These are phyloP conservation scores for Lipophrys pholis DNA, from an alignment of 2,113 vertebrate genomes.

Conservation along the genomic window DNA sequence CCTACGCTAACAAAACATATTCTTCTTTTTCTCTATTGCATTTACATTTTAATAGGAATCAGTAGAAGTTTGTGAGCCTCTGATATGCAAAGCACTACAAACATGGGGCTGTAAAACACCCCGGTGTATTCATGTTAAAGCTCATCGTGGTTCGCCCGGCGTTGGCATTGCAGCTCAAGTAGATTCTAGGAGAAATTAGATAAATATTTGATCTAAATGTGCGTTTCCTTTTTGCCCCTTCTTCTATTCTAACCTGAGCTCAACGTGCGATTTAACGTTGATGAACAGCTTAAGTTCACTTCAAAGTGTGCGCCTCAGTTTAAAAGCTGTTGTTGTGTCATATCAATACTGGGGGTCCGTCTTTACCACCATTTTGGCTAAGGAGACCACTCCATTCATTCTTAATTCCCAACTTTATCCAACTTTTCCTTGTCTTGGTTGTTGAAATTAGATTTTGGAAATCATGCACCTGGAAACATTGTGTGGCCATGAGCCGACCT, in stretches of 20 bases:
- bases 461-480: too few species aligned
- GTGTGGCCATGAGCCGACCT: too few species aligned
- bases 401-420: too few species aligned
- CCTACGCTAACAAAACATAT: not conserved
- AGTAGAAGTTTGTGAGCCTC: not conserved
- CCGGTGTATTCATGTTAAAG: not conserved
- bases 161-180: not conserved
- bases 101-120: not conserved
- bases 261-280: not conserved
- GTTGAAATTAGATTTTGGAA: too few species aligned
- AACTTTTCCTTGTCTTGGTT: too few species aligned
- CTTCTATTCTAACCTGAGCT: not conserved
- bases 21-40: not conserved
- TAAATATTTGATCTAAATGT: not conserved
- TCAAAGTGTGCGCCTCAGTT: too few species aligned
- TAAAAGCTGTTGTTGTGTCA: too few species aligned
- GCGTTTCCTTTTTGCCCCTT: not conserved
- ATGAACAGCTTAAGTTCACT: too few species aligned
- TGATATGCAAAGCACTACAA: not conserved
- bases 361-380: too few species aligned
- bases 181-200: not conserved
- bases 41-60: not conserved
- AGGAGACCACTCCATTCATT: too few species aligned
- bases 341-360: too few species aligned
- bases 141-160: not conserved